Base-by-base conservation (phyloP, 2,888 invertebrate species). In the Microchrysa polita region DNA sequence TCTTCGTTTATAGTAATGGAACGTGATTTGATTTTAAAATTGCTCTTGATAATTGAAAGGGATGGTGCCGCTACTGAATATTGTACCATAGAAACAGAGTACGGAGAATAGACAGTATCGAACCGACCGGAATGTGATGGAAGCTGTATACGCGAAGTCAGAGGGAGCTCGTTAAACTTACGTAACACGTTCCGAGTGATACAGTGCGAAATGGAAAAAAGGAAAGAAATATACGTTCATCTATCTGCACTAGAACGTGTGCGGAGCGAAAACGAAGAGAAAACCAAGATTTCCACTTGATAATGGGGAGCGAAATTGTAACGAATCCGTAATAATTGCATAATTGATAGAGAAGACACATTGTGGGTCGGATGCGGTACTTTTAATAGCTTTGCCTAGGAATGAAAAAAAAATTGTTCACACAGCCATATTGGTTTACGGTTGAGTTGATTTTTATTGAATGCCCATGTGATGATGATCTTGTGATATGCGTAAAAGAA, bases 21-120 rank as follows among this genome's bases (percentile, higher is more conserved):
- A 76, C 76, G 76, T 76, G 76, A 76, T 76, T 76, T 76, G 76
- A 74, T 73, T 75, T 72, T 74, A 67, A 34, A 74, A 74, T 72
- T 16, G 34, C n/a, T 34, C 34, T 44, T 40, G 40, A 71, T 61
- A 71, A 60, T 59, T 61, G 55, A 67, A 61, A 57, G 69, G 55
- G 69, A 69, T 57, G 57, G 2, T 34, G 27, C 27, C 27, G 27
- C 2, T 34, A 34, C 55, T 27, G 67, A 16, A 60, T 42, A 60
- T 27, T 48, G 14, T 2, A n/a, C n/a, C n/a, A n/a, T n/a, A n/a
- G n/a, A n/a, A n/a, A n/a, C n/a, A n/a, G n/a, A n/a, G n/a, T n/a
- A n/a, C n/a, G n/a, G n/a, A n/a, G n/a, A n/a, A n/a, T 48, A 12
- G 48, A n/a, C 16, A 34, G 27, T 34, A 34, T 10, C 48, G 20